Percentiles rank a stretch among this genome's conserved stretches.
phyloP scores from a whole-genome alignment of 2,888 invertebrate species.

The Spodoptera exigua region DNA sequence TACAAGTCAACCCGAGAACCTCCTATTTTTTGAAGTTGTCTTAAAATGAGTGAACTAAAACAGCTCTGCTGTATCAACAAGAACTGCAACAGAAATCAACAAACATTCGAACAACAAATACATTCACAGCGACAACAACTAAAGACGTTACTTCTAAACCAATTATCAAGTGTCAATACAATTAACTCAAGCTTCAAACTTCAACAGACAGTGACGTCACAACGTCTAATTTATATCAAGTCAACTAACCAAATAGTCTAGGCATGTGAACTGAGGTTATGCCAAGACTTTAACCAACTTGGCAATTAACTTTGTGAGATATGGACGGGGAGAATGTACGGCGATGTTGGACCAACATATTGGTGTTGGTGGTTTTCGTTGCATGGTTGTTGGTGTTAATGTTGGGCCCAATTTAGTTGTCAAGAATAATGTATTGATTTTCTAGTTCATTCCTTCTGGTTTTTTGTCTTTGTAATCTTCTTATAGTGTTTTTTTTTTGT shows the following conservation, averaged over 20 bases:
- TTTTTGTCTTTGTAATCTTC: too few species aligned
- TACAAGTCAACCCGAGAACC: too few species aligned
- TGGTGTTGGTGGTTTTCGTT: not conserved
- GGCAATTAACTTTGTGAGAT: conserved; percentile 39
- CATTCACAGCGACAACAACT: conserved; percentile 7
- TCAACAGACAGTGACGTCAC: conserved; percentile 43
- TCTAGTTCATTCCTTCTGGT: too few species aligned
- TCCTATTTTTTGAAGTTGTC: too few species aligned
- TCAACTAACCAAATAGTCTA: conserved; percentile 63
- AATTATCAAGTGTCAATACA: conserved; percentile 43
- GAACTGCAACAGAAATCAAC: too few species aligned
- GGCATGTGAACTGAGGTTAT: conserved; percentile 55
- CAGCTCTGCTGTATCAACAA: too few species aligned
- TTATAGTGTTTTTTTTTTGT: too few species aligned
- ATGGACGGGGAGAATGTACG: conserved; percentile 9
- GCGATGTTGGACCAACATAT: not conserved
- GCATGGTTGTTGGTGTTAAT: too few species aligned
- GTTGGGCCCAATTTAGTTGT: too few species aligned
- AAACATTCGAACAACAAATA: conserved; percentile 9
- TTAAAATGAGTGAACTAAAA: too few species aligned
- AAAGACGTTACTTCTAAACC: conserved; percentile 26
- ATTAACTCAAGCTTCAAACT: conserved; percentile 23
- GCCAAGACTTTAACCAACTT: conserved; percentile 35
- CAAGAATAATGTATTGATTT: too few species aligned
- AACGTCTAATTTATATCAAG: conserved; percentile 57